Evolutionary conservation across 2,113 vertebrate genomes (phyloP), one percentile per base, ranked within the genome.

Genomic region (Bettongia penicillata): DNA sequence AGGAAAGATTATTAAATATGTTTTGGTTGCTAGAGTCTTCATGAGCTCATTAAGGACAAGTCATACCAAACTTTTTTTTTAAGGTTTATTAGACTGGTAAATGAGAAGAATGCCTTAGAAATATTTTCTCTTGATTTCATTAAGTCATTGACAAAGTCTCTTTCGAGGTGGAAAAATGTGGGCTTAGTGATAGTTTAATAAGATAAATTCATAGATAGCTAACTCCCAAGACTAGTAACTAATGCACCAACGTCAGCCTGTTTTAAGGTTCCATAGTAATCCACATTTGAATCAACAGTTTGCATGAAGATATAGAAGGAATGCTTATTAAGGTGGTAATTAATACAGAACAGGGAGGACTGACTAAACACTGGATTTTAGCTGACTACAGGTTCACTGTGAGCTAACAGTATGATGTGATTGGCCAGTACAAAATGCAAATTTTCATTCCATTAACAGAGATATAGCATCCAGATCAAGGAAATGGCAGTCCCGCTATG

Each of bases 61-160:
- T 51, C 95, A 50, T 95, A n/a, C 49, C 90, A 93, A 89, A 94
- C 91, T n/a, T 37, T n/a, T 68, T 68, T 68, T 68, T 77, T 77
- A n/a, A 19, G 37, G 61, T 1, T 77, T 77, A 19, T 77, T 77
- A n/a, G 31, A 77, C 31, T 95, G 95, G 37, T 95, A 51, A 92
- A 43, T 91, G 92, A 89, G 47, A 92, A 22, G 43, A 51, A 53
- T 93, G 37, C 51, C 77, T 50, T 84, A 92, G 19, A 91, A 24
- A 6, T 91, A 93, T 90, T 94, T 96, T 93, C 50, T 92, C 61
- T 91, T 94, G 93, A 91, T 93, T 91, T 96, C 68, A 95, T 90
- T 24, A 93, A 97, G 95, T 48, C 28, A 91, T 96, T 95, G 93
- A 51, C 28, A 90, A 50, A 57, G 53, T 55, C 53, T 68, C 31